Percentiles rank a stretch among this genome's conserved stretches.
Conservation (phyloP, 2,888 invertebrate species). For the Drosophila mimica region DNA sequence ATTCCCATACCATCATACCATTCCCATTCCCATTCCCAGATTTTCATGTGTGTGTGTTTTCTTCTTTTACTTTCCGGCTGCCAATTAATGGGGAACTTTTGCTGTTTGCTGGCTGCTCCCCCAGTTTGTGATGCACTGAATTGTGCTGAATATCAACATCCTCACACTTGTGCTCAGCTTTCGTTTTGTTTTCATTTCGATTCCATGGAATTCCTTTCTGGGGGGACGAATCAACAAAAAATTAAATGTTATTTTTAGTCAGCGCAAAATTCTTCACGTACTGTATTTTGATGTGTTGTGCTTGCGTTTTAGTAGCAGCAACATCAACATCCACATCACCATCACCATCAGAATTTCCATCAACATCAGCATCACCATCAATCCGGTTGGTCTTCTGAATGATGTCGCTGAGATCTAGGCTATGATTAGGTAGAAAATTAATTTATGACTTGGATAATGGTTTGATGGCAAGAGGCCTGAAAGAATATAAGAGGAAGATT, state of each 20-base stretch:
- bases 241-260: slow-evolving; percentile 64
- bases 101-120: slow-evolving; percentile 29
- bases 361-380: slow-evolving; percentile 15
- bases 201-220: slow-evolving; percentile 54
- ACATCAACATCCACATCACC: background rate
- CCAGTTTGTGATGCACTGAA: slow-evolving; percentile 24
- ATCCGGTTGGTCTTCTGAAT: slow-evolving; percentile 1
- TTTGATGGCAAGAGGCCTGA: background rate
- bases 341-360: background rate
- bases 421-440: background rate
- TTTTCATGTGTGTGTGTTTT: slow-evolving; percentile 43
- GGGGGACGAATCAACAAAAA: slow-evolving; percentile 31
- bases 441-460: background rate
- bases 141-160: slow-evolving; percentile 41
- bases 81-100: slow-evolving; percentile 44
- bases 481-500: background rate
- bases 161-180: slow-evolving; percentile 38
- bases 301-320: slow-evolving; percentile 10
- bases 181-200: slow-evolving; percentile 61
- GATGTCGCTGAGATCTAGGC: slow-evolving; percentile 21
- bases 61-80: slow-evolving; percentile 31
- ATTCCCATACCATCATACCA: slow-evolving; percentile 15
- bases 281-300: slow-evolving; percentile 15
- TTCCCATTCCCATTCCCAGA: slow-evolving; percentile 43
- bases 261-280: slow-evolving; percentile 44